These are phyloP conservation scores for Drosophila mauritiana DNA, from an alignment of 1,140 invertebrate genomes.

Conservation along the genomic window DNA sequence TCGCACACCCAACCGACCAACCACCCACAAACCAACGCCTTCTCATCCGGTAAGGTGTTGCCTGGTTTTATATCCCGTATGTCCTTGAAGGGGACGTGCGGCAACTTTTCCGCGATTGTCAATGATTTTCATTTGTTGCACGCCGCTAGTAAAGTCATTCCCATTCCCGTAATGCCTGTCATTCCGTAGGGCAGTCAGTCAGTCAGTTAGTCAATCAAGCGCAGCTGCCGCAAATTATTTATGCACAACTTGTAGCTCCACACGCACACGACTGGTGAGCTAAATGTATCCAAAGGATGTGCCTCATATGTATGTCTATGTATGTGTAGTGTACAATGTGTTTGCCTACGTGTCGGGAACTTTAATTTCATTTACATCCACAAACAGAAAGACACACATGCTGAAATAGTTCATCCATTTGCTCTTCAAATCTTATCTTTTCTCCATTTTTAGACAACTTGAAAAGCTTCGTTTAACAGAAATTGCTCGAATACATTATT, in stretches of 20 bases:
- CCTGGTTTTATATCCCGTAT: slow-evolving; percentile 62
- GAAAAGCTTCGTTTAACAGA: slow-evolving; percentile 11
- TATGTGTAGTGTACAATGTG: slow-evolving; percentile 38
- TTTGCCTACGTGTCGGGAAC: slow-evolving; percentile 61
- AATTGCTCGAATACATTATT: slow-evolving; percentile 40
- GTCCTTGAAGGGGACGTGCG: slow-evolving; percentile 54
- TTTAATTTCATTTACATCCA: slow-evolving; percentile 35
- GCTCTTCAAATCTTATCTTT: slow-evolving; percentile 20
- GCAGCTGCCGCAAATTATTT: slow-evolving; percentile 62
- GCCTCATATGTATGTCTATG: neutral
- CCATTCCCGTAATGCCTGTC: slow-evolving; percentile 3
- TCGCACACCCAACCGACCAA: neutral
- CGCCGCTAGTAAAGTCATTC: slow-evolving; percentile 19
- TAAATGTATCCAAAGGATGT: slow-evolving; percentile 54
- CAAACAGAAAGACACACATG: slow-evolving; percentile 8
- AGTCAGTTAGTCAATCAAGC: slow-evolving; percentile 49
- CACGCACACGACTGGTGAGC: slow-evolving; percentile 28
- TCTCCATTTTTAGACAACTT: slow-evolving; percentile 16
- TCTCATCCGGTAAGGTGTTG: slow-evolving; percentile 38
- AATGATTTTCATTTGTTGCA: slow-evolving; percentile 50
- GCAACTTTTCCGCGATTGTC: slow-evolving; percentile 41
- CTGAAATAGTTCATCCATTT: slow-evolving; percentile 42
- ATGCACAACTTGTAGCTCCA: slow-evolving; percentile 63
- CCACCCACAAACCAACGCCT: neutral
- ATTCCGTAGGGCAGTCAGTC: slow-evolving; percentile 20